phyloP scores from a whole-genome alignment of 2,113 vertebrate species.

The Buteo buteo region DNA sequence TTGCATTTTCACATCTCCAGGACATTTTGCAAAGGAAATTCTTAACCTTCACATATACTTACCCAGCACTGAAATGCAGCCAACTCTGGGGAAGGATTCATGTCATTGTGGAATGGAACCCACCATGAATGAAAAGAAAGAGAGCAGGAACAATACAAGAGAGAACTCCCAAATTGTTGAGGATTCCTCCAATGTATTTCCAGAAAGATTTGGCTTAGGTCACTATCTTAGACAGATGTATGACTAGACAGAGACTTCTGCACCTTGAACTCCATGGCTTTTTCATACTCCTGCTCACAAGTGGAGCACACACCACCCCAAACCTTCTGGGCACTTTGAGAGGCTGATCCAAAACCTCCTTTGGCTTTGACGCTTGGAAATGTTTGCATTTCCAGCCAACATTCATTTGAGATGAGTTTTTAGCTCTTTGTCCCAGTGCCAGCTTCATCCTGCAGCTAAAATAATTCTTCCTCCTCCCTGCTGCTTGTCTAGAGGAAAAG shows the following conservation, averaged over 20 bases:
- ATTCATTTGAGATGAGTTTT: not conserved
- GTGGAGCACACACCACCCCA: not conserved
- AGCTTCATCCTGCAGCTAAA: constrained; percentile 24
- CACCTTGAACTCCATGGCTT: not conserved
- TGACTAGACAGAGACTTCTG: not conserved
- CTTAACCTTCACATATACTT: not conserved
- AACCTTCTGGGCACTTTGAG: not conserved
- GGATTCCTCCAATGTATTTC: not conserved
- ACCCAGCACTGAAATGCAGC: not conserved
- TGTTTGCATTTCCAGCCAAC: not conserved
- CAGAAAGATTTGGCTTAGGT: not conserved
- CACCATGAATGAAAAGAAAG: not conserved
- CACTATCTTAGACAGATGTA: not conserved
- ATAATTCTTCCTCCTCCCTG: constrained; percentile 13
- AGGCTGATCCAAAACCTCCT: not conserved
- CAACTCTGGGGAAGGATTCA: not conserved
- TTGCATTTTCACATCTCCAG: not conserved
- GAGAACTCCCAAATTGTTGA: not conserved
- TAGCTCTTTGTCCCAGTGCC: not conserved
- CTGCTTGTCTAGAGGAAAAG: constrained; percentile 33
- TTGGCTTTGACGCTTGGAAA: not conserved
- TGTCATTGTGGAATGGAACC: not conserved
- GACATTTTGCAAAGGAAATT: not conserved
- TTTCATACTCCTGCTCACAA: not conserved
- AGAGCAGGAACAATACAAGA: rapidly evolving